These are phyloP conservation scores for Drosophila limbata DNA, from an alignment of 2,888 invertebrate genomes.

Conservation along the genomic window DNA sequence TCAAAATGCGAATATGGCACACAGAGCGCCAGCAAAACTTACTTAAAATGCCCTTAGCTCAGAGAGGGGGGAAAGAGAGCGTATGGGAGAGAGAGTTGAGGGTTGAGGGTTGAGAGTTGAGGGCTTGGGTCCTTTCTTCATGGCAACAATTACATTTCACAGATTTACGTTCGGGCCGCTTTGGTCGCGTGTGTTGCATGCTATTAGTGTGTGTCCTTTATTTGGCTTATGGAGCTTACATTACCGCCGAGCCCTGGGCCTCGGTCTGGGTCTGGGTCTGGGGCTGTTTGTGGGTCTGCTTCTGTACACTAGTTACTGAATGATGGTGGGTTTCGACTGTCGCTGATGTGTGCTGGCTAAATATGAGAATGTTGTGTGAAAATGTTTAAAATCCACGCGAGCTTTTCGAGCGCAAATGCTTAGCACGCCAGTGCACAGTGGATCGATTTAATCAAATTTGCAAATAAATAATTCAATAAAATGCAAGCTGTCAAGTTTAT, in stretches of 20 bases:
- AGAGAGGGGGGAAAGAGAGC: neutral
- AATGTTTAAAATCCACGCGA: constrained; percentile 82
- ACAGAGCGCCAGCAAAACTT: constrained; percentile 68
- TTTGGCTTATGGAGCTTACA: constrained; percentile 80
- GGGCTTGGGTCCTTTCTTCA: constrained; percentile 56
- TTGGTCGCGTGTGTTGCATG: constrained; percentile 79
- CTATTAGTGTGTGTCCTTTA: constrained; percentile 78
- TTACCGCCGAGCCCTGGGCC: constrained; percentile 62
- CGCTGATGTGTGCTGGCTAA: constrained; percentile 79
- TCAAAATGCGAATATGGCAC: constrained; percentile 77
- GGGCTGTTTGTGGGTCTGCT: neutral
- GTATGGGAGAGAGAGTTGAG: neutral
- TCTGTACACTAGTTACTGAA: constrained; percentile 18
- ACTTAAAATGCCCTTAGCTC: constrained; percentile 76
- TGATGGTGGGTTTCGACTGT: constrained; percentile 32
- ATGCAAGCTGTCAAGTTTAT: neutral
- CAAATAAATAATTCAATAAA: constrained; percentile 4
- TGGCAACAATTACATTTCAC: constrained; percentile 82
- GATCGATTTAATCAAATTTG: neutral
- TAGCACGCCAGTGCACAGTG: constrained; percentile 69
- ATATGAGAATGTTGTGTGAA: constrained; percentile 81
- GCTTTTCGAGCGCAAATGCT: constrained; percentile 74
- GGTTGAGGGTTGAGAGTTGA: constrained; percentile 12
- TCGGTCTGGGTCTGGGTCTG: neutral
- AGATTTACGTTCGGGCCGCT: constrained; percentile 73